phyloP scores from a whole-genome alignment of 2,113 vertebrate genomes.

The Picathartes gymnocephalus region DNA sequence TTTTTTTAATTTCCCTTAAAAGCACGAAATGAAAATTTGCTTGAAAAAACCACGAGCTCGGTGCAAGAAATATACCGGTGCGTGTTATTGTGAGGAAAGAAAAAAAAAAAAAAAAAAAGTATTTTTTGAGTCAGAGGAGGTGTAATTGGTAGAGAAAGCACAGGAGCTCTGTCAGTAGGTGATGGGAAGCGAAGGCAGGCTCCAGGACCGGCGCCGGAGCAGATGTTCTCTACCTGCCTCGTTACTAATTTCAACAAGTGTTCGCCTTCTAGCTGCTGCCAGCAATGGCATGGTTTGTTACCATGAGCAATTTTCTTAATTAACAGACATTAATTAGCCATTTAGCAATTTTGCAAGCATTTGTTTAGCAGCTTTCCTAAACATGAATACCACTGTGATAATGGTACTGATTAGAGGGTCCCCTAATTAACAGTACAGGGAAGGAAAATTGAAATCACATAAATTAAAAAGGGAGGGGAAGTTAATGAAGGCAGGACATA shows the following conservation, averaged over 20 bases:
- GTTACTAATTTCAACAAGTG: constrained; percentile 84
- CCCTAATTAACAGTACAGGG: constrained; percentile 89
- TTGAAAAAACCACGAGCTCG: not conserved
- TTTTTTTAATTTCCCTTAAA: not conserved
- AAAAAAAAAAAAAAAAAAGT: not conserved
- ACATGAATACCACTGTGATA: constrained; percentile 89
- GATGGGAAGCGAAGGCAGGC: constrained; percentile 60
- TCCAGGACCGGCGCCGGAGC: constrained; percentile 68
- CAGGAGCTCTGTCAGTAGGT: constrained; percentile 56
- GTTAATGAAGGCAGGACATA: constrained; percentile 82
- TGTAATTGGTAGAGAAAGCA: constrained; percentile 47
- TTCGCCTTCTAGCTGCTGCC: constrained; percentile 83
- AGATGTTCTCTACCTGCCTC: constrained; percentile 83
- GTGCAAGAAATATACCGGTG: constrained; percentile 8
- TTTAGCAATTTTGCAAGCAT: constrained; percentile 91
- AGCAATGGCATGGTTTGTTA: constrained; percentile 87
- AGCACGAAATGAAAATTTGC: not conserved
- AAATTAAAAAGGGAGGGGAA: constrained; percentile 85
- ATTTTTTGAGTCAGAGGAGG: constrained; percentile 1
- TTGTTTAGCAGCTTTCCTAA: constrained; percentile 93
- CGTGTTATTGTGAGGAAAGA: not conserved
- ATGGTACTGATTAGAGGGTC: constrained; percentile 90
- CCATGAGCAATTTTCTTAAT: constrained; percentile 93
- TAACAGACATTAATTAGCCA: constrained; percentile 97
- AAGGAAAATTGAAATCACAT: constrained; percentile 86